A percentile compares a stretch with the other conserved stretches of the same genome.
phyloP scores from a whole-genome alignment of 2,113 vertebrate genomes.

The Galemys pyrenaicus region DNA sequence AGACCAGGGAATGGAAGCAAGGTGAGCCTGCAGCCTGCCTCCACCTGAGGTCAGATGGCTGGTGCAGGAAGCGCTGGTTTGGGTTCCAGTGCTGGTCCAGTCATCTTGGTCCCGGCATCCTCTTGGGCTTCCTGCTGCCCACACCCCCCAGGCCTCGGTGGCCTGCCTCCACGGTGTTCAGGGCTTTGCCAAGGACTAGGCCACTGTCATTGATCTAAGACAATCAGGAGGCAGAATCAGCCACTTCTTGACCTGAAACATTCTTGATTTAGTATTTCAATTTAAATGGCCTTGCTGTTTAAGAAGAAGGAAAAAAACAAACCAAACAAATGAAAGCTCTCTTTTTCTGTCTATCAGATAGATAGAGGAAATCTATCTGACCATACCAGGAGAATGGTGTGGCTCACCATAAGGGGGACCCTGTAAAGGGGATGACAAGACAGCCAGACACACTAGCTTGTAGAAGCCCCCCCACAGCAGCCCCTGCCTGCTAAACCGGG shows the following conservation, averaged over 20 bases:
- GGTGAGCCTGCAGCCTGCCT: no score
- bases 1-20: no score
- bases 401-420: not conserved
- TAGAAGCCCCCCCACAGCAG: not conserved
- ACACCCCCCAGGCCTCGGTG: not conserved
- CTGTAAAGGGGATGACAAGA: no score
- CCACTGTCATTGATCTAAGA: not conserved
- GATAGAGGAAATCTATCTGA: not conserved
- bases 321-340: not conserved
- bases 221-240: not conserved
- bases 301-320: not conserved
- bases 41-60: no score
- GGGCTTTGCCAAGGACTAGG: not conserved
- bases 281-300: not conserved
- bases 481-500: not conserved
- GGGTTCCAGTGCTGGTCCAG: no score
- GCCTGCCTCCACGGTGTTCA: fast-evolving
- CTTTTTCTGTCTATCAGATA: no score
- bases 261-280: not conserved
- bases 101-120: not conserved
- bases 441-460: not conserved
- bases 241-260: not conserved
- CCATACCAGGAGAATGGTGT: not conserved
- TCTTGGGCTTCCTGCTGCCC: not conserved
- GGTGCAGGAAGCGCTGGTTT: no score